Evolutionary conservation across 2,797 vertebrate species (phyloP), one percentile per base, ranked within the genome.

Genomic region (Chloroceryle inda): DNA sequence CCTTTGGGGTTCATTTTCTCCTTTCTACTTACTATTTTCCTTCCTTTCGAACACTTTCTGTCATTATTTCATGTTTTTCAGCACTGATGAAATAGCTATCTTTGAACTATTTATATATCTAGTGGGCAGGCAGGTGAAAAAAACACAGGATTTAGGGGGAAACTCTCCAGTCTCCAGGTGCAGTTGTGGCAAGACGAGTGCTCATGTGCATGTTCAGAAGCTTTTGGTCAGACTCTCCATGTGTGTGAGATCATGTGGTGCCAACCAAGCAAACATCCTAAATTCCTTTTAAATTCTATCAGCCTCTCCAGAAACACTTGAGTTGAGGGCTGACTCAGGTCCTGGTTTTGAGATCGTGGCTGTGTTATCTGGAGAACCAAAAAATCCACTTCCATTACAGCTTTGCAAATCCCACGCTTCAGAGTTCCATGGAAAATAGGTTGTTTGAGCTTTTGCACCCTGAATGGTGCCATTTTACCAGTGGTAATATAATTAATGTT

Each of bases 141-240:
- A 24, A 68, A 13, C 9, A 22, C 23, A 56, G 17, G 37, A 24
- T 82, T 81, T 59, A 87, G 40, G 26, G 27, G 42, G 35, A 71
- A 92, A 58, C 35, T 42, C 31, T 89, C 33, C 67, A 44, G 37
- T 78, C 16, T 86, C 33, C 3, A 6, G 29, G 22, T n/a, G 42
- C 37, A 56, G 3, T 90, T 87, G 52, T 73, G 47, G 10, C 31
- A 49, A 49, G 33, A 79, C 0, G 4, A 76, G 12, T 13, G 19
- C 0, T 0, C 8, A 5, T 37, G 20, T 73, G 17, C 1, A 1
- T 1, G 1, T 75, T 80, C 49, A 77, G 89, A 56, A 80, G 38
- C 45, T 85, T 94, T 71, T 76, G 40, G 40, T 64, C 73, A 79
- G 42, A 27, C 10, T 67, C 8, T 64, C 19, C 24, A 35, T 31